Evolutionary conservation across 2,797 vertebrate species (phyloP).

Genomic region (Sebastes jordani): DNA sequence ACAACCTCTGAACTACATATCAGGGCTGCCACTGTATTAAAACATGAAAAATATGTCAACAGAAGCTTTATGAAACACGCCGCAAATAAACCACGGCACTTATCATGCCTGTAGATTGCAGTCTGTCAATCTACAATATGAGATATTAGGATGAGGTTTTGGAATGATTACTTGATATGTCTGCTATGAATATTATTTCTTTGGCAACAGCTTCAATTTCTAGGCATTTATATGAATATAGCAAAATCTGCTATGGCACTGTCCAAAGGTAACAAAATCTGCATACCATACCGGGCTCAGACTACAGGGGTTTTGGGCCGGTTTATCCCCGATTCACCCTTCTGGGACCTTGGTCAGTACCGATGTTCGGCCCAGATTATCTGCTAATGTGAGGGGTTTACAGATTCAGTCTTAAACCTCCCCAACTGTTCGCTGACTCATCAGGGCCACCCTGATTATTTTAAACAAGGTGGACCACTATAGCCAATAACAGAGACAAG

Average conservation of each 20-base stretch:
- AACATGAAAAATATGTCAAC: slow-evolving; percentile 36
- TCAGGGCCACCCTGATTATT: no score
- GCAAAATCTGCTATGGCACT: background rate
- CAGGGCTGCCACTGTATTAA: slow-evolving; percentile 14
- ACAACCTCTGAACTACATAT: slow-evolving; percentile 24
- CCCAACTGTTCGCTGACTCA: no score
- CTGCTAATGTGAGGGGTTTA: background rate
- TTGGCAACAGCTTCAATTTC: background rate
- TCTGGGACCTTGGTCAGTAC: background rate
- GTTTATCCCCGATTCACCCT: background rate
- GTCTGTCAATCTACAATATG: background rate
- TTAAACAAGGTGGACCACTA: no score
- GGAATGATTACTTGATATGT: background rate
- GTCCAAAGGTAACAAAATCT: background rate
- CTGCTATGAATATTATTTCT: slow-evolving; percentile 1
- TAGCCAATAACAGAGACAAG: no score
- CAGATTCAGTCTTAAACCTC: background rate
- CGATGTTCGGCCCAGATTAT: background rate
- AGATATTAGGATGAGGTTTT: slow-evolving; percentile 1
- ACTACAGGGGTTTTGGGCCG: background rate
- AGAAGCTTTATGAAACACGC: slow-evolving; percentile 29
- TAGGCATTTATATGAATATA: background rate
- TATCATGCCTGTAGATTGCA: background rate
- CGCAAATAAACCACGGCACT: slow-evolving; percentile 28
- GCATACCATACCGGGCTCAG: background rate